Evolutionary conservation across 2,797 vertebrate genomes (phyloP).

Genomic region (Acanthis flammea): DNA sequence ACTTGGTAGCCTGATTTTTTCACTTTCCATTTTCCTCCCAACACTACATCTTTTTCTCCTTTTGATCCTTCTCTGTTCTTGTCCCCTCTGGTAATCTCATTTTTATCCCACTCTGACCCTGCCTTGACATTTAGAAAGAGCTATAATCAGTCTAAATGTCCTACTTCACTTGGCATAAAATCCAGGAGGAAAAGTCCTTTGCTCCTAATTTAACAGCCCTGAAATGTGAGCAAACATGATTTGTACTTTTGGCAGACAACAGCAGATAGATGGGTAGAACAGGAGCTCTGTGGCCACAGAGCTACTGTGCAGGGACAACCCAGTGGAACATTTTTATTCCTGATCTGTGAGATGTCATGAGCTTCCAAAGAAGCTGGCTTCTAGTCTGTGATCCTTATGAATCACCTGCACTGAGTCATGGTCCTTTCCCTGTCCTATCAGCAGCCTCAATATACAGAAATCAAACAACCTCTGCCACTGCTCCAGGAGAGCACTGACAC

Average conservation of each 20-base stretch:
- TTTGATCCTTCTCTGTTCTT: neutral
- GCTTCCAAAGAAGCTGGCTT: neutral
- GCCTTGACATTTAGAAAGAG: neutral
- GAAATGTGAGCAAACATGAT: conserved; percentile 3
- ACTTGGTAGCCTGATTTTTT: neutral
- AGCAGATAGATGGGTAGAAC: neutral
- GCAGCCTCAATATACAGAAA: conserved; percentile 49
- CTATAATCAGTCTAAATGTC: neutral
- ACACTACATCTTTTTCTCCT: neutral
- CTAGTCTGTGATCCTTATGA: neutral
- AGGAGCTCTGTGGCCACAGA: neutral
- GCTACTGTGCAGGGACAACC: neutral
- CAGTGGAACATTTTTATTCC: neutral
- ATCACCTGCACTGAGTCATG: conserved; percentile 16
- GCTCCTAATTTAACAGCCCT: neutral
- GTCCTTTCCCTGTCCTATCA: conserved; percentile 45
- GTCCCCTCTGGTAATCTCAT: neutral
- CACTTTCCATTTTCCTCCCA: neutral
- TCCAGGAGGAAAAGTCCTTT: neutral
- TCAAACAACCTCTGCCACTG: conserved; percentile 49
- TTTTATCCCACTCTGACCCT: neutral
- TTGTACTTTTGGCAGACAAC: neutral
- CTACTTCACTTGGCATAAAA: neutral
- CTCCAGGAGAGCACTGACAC: conserved; percentile 34
- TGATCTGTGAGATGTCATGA: neutral